These are phyloP conservation scores for Jacana jacana DNA, from an alignment of 2,113 vertebrate species.

Conservation along the genomic window DNA sequence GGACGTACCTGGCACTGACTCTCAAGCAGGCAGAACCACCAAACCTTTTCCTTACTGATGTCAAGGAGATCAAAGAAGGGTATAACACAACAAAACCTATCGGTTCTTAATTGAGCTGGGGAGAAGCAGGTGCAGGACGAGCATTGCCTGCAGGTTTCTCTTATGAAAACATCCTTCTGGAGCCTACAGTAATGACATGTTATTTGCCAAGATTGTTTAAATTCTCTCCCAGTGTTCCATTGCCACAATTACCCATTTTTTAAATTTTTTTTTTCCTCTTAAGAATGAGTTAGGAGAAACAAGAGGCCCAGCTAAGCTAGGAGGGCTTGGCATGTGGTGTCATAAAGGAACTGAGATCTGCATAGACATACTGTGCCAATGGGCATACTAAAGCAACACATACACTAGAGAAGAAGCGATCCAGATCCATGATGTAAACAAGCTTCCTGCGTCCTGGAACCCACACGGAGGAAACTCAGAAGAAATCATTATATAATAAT, in stretches of 20 bases:
- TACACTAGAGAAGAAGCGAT: not conserved
- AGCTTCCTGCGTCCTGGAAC: not conserved
- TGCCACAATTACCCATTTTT: slow-evolving; percentile 1
- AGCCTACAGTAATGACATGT: not conserved
- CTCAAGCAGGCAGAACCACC: not conserved
- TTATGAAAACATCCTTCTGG: slow-evolving; percentile 43
- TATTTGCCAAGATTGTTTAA: slow-evolving; percentile 22
- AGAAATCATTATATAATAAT: not conserved
- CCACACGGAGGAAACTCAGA: not conserved
- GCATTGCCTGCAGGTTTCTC: slow-evolving; percentile 24
- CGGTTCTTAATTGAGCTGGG: not conserved
- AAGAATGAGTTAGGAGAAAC: not conserved
- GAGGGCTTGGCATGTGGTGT: not conserved
- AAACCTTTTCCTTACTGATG: not conserved
- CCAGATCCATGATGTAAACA: not conserved
- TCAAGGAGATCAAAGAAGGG: not conserved
- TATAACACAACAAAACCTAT: not conserved
- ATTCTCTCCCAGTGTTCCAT: slow-evolving; percentile 17
- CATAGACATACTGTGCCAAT: not conserved
- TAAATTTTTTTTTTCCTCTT: not conserved
- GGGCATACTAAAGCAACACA: not conserved
- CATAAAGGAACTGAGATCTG: not conserved
- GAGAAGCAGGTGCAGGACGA: slow-evolving; percentile 45
- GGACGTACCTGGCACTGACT: not conserved
- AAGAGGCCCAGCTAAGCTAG: not conserved